These are phyloP conservation scores for Toxonevra muliebris DNA, from an alignment of 2,888 invertebrate genomes.

Conservation along the genomic window DNA sequence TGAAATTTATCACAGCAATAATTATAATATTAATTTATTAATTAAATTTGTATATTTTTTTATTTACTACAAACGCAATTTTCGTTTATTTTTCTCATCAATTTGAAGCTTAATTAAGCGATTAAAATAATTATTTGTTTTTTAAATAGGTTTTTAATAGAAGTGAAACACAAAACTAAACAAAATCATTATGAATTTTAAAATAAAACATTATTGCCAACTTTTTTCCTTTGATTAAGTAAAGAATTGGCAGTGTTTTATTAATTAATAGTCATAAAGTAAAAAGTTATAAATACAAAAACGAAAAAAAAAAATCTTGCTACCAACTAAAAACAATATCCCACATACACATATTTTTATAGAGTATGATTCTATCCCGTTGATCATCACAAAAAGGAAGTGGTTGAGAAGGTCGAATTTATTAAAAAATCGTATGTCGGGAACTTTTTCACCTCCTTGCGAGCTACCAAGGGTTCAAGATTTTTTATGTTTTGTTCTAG, in stretches of 20 bases:
- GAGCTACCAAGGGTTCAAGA: too few species aligned
- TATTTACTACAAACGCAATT: conserved; percentile 26
- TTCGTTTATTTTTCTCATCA: conserved; percentile 25
- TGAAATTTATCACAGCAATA: conserved; percentile 64
- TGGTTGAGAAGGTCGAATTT: too few species aligned
- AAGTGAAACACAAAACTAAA: neutral
- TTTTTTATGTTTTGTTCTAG: too few species aligned
- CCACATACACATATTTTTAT: neutral
- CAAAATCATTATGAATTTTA: neutral
- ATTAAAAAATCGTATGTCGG: too few species aligned
- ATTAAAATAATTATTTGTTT: neutral
- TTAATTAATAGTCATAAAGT: conserved; percentile 26
- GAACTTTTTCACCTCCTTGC: too few species aligned
- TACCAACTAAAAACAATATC: neutral
- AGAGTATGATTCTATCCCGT: too few species aligned
- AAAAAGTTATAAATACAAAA: neutral
- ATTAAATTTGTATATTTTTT: conserved; percentile 34
- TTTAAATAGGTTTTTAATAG: neutral
- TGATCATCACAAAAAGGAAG: too few species aligned
- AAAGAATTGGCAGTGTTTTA: conserved; percentile 41
- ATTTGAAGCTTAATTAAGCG: conserved; percentile 4
- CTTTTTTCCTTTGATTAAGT: conserved; percentile 28
- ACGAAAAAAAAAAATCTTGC: neutral
- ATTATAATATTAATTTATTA: conserved; percentile 41
- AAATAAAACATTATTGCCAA: conserved; percentile 31